A percentile compares a stretch with the other conserved stretches of the same genome.
phyloP scores from a whole-genome alignment of 2,888 invertebrate genomes.

The Chymomyza caudatula region DNA sequence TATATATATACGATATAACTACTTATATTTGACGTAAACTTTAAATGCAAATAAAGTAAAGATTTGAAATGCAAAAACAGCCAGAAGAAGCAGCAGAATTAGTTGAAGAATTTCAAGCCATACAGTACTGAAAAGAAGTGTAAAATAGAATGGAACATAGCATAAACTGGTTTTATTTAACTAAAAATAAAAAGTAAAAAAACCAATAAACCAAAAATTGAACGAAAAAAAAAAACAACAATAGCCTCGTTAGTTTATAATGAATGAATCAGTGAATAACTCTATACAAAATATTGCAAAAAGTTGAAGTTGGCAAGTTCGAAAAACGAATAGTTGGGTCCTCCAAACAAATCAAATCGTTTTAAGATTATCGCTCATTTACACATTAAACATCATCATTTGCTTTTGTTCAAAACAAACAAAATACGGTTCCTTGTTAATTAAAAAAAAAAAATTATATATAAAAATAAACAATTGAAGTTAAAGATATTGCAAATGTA shows the following conservation, averaged over 20 bases:
- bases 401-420: slow-evolving; percentile 40
- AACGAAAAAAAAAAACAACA: slow-evolving; percentile 41
- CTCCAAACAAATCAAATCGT: not conserved
- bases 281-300: slow-evolving; percentile 60
- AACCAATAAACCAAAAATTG: slow-evolving; percentile 21
- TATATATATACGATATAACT: slow-evolving; percentile 43
- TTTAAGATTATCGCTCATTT: not conserved
- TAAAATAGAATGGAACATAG: slow-evolving; percentile 39
- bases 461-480: slow-evolving; percentile 18
- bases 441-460: slow-evolving; percentile 34
- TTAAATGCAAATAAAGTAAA: slow-evolving; percentile 13
- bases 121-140: slow-evolving; percentile 8
- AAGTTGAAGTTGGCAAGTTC: slow-evolving; percentile 25
- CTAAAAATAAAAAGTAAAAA: slow-evolving; percentile 4
- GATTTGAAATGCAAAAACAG: slow-evolving; percentile 21
- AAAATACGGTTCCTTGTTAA: slow-evolving; percentile 61
- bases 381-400: too few species aligned
- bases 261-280: slow-evolving; percentile 42
- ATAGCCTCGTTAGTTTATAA: slow-evolving; percentile 70
- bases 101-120: slow-evolving; percentile 34
- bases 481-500: not conserved
- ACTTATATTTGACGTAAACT: slow-evolving; percentile 54
- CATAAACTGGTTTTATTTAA: slow-evolving; percentile 44
- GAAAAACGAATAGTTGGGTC: slow-evolving; percentile 14
- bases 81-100: slow-evolving; percentile 33